Base-by-base conservation (phyloP, 2,113 vertebrate genomes). In the Columba livia region DNA sequence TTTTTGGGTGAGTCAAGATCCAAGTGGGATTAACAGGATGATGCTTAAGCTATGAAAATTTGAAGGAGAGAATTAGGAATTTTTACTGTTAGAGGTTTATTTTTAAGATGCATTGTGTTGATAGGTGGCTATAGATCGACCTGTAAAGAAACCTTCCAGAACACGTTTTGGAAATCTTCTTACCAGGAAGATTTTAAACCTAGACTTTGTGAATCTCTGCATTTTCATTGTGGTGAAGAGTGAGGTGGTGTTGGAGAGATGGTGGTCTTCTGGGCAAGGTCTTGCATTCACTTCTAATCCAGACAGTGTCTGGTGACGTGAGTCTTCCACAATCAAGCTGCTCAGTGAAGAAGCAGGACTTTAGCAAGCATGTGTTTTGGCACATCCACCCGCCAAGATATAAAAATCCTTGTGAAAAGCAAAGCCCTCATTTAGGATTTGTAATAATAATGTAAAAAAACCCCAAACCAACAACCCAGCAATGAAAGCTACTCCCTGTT, bases 391-490 rank as follows among this genome's bases (percentile, higher is more conserved):
- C 0, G 0, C 50, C 1, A 7, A 61, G 40, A 50, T 58, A 62
- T 4, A 82, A 79, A 88, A 91, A 53, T 81, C 50, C 18, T 79
- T 60, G n/a, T 80, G 79, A 86, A 88, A 36, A 88, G n/a, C 53
- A 83, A 81, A 82, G 15, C n/a, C 32, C 29, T 90, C 23, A 3
- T 72, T 86, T 87, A 79, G 50, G 36, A 60, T 83, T 65, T 87
- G 34, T 92, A 90, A 50, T 88, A 89, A 73, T 84, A 92, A 60
- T 72, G 44, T 64, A 78, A 11, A 87, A 82, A 51, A 58, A 12
- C 3, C 58, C 36, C 48, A 47, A 75, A 28, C 24, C 21, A 84
- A 3, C 69, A 90, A 15, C 11, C 15, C 15, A 53, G 48, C n/a
- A 89, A 29, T 85, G 47, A 75, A 92, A 89, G 40, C 58, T 82